Conservation (phyloP, 64 coral and sea anemone species). For the Pachyseris speciosa region DNA sequence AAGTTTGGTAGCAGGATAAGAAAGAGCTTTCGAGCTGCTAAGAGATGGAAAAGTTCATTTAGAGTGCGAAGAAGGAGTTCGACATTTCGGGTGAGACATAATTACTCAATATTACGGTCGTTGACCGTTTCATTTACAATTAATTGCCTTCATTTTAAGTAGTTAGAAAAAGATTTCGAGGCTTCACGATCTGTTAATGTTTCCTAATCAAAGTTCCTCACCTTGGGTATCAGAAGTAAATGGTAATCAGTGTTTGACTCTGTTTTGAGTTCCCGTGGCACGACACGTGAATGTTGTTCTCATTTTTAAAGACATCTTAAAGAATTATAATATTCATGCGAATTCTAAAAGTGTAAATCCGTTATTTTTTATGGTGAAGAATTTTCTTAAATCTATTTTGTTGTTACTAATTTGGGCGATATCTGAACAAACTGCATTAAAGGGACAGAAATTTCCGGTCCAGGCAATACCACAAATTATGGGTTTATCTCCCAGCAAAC, state of each 20-base stretch:
- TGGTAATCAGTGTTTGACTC: neutral
- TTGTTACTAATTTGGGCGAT: neutral
- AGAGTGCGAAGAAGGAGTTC: conserved; percentile 5
- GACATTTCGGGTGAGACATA: conserved; percentile 23
- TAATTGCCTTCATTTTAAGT: neutral
- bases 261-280: neutral
- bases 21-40: conserved; percentile 36
- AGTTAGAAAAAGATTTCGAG: neutral
- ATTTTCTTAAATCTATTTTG: neutral
- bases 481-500: neutral
- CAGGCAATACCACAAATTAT: conserved; percentile 35
- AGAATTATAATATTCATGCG: neutral
- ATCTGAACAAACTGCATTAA: neutral
- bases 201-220: neutral
- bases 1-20: conserved; percentile 15
- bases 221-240: neutral
- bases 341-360: neutral
- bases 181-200: neutral
- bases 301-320: neutral
- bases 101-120: conserved; percentile 11
- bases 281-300: neutral
- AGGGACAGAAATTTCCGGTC: neutral
- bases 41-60: conserved; percentile 35
- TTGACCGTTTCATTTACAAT: neutral
- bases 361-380: neutral